Evolutionary conservation across 1,140 invertebrate genomes (phyloP), one percentile per base, ranked within the genome.

Genomic region (Teleopsis dalmanni): DNA sequence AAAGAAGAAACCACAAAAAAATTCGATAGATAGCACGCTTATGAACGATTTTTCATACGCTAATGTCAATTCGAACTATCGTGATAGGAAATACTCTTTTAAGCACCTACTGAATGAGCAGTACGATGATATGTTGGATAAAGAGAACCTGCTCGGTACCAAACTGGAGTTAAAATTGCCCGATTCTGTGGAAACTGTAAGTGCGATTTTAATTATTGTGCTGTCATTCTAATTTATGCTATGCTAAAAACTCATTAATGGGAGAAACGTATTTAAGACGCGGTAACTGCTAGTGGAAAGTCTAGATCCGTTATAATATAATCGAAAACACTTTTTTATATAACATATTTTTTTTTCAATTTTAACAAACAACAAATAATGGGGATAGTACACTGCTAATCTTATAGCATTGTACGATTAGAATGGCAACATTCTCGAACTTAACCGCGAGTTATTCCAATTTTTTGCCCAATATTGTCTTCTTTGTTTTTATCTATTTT

Each of bases 141-240:
- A 62, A 27, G 62, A 63, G 40, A 56, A 59, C 9, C 47, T 63
- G 1, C 55, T 62, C 7, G 57, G 59, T 16, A 29, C 48, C 14
- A 50, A 50, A 35, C 41, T 42, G 19, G 61, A 63, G 23, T 51
- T 46, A 0, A 61, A 59, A 48, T 40, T 60, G 29, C 60, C 57
- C 8, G 60, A 65, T 40, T 57, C 56, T 7, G 54, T 61, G 6
- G 60, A 65, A n/a, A 56, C 59, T 50, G 62, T 65, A 62, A 41
- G 52, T 50, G 37, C 21, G 21, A 25, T 19, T 8, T 29, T 29
- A 29, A 29, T 29, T 8, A 29, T 8, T 29, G 13, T 13, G 7
- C 13, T 29, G 7, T 13, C 13, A 8, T 29, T 13, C 27, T 13
- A 8, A 13, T 8, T 8, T 29, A 29, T 7, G 27, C 7, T 29